These are phyloP conservation scores for Nasalis larvatus DNA, from an alignment of 2,113 vertebrate genomes.

Conservation along the genomic window DNA sequence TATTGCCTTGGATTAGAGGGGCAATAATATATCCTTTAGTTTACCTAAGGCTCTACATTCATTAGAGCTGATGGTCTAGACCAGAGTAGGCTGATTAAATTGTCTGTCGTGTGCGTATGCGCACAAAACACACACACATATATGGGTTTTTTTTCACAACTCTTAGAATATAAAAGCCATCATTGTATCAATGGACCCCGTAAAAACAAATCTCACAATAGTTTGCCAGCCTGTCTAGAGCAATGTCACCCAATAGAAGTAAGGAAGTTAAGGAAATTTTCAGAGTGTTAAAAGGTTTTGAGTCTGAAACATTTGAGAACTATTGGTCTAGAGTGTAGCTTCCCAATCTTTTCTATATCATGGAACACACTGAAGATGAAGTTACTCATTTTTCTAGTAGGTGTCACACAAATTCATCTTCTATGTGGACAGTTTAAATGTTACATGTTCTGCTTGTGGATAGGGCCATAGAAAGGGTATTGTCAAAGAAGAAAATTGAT, in stretches of 20 bases:
- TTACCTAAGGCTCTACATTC: background rate
- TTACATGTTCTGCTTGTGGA: background rate
- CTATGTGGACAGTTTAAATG: background rate
- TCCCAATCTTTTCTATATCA: background rate
- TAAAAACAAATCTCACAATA: background rate
- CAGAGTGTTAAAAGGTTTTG: background rate
- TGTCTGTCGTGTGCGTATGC: background rate
- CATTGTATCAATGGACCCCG: background rate
- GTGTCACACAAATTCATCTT: background rate
- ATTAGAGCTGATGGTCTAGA: background rate
- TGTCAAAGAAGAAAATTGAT: conserved; percentile 5
- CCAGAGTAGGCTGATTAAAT: background rate
- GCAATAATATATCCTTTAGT: background rate
- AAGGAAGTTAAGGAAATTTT: conserved; percentile 33
- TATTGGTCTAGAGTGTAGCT: background rate
- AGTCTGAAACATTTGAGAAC: conserved; percentile 28
- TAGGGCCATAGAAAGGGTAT: background rate
- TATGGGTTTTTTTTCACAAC: too few relatives aligned
- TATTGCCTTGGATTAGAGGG: background rate
- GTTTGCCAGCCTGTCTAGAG: background rate
- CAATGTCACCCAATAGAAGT: background rate
- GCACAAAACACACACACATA: too few relatives aligned
- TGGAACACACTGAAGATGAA: background rate
- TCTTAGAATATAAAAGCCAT: background rate
- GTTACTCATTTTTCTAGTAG: background rate